Evolutionary conservation across 2,113 vertebrate genomes (phyloP).

Genomic region (Halcyon senegalensis): DNA sequence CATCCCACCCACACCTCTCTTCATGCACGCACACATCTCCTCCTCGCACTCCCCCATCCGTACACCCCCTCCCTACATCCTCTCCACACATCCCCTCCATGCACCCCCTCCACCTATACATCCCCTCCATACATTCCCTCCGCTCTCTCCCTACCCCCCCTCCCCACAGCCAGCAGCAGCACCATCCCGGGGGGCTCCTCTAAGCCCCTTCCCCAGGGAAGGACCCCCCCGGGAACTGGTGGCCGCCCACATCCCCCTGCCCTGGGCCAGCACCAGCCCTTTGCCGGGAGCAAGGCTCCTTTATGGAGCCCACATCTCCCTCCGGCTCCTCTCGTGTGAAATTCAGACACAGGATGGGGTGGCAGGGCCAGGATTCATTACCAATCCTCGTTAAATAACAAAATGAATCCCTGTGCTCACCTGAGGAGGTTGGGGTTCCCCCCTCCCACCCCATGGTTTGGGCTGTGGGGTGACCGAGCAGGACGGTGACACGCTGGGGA

Average conservation of each 20-base stretch:
- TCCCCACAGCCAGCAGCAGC: neutral
- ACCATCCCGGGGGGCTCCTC: neutral
- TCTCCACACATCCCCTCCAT: neutral
- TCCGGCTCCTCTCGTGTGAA: accelerated
- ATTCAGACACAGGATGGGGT: accelerated
- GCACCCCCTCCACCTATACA: neutral
- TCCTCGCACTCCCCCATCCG: neutral
- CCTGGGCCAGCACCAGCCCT: neutral
- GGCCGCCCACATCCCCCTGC: accelerated
- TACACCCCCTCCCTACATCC: neutral
- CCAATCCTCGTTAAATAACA: neutral
- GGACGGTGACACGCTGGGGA: neutral
- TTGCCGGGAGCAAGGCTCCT: accelerated
- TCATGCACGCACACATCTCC: no score
- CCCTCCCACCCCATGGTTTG: neutral
- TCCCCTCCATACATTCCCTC: neutral
- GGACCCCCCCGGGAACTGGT: neutral
- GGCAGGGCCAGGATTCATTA: accelerated
- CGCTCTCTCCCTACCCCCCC: neutral
- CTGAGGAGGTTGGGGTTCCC: neutral
- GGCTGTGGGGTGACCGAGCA: neutral
- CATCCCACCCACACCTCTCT: neutral
- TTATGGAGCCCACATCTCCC: neutral
- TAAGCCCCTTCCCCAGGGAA: neutral
- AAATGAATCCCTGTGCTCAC: neutral